Conservation (phyloP, 2,113 vertebrate genomes). For the Aleadryas rufinucha region DNA sequence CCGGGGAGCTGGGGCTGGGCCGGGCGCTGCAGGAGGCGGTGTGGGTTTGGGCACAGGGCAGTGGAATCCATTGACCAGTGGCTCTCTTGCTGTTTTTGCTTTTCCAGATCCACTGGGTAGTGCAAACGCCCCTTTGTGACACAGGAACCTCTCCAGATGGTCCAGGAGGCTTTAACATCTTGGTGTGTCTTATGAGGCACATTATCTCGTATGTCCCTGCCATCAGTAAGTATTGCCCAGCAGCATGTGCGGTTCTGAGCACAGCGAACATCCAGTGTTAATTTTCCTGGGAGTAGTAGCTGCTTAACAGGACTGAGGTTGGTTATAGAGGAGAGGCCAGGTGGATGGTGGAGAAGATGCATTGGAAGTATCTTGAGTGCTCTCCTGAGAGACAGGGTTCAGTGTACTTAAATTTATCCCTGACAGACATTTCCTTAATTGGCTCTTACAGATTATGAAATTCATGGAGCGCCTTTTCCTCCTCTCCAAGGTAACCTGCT, state of each 20-base stretch:
- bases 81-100: background rate
- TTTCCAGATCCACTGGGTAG: background rate
- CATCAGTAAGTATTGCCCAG: background rate
- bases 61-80: fast-evolving
- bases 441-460: background rate
- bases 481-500: background rate
- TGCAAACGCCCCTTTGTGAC: fast-evolving
- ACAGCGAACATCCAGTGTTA: fast-evolving
- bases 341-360: background rate
- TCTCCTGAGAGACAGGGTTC: background rate
- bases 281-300: background rate
- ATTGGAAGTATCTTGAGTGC: background rate
- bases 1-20: background rate
- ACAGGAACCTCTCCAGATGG: background rate
- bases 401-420: background rate
- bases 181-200: fast-evolving
- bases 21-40: background rate
- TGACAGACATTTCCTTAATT: background rate
- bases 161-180: background rate
- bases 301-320: background rate
- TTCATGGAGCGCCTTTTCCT: background rate
- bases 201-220: fast-evolving
- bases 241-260: fast-evolving
- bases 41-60: background rate
- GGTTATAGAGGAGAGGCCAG: background rate